Evolutionary conservation across 2,888 invertebrate genomes (phyloP), one percentile per base, ranked within the genome.

Genomic region (Aelia acuminata): DNA sequence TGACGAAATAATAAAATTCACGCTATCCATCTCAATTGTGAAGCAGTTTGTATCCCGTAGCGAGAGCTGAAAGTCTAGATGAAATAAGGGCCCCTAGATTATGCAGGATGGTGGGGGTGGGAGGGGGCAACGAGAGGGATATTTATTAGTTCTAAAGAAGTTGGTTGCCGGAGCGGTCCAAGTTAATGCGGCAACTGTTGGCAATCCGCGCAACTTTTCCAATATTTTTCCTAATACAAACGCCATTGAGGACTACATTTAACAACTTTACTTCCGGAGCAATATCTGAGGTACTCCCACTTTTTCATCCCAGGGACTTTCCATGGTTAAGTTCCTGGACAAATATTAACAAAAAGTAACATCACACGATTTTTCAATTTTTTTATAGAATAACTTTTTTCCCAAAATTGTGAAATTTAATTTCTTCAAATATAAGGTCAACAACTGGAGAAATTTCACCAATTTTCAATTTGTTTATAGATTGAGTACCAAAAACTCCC

Each of bases 131-230:
- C 22, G 8, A 75, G 75, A 39, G 70, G 20, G 18, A 39, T 75
- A 75, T 75, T 75, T 75, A 75, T 75, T 75, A 75, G 35, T 75
- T 75, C 31, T 75, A 75, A 75, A 75, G 75, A 75, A 75, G 75
- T 75, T 75, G 31, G 75, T 39, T 3, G 20, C 39, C 7, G 75
- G 75, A 35, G 75, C 31, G 39, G 75, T 75, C 39, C 39, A 35
- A 35, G 10, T 75, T 75, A 75, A 75, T 75, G 75, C 75, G 8
- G 20, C 35, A 35, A 75, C 75, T 75, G 75, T 39, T 39, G 75
- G 75, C 31, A 39, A 75, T 75, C 35, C 39, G 75, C 75, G 20
- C 20, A 75, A 75, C 75, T 75, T 75, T 75, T 75, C 39, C 75
- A 75, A 75, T 75, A 75, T 75, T 75, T 75, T 75, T 75, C 31